Evolutionary conservation across 2,888 invertebrate genomes (phyloP), one percentile per base, ranked within the genome.

Genomic region (Tetragnatha montana): DNA sequence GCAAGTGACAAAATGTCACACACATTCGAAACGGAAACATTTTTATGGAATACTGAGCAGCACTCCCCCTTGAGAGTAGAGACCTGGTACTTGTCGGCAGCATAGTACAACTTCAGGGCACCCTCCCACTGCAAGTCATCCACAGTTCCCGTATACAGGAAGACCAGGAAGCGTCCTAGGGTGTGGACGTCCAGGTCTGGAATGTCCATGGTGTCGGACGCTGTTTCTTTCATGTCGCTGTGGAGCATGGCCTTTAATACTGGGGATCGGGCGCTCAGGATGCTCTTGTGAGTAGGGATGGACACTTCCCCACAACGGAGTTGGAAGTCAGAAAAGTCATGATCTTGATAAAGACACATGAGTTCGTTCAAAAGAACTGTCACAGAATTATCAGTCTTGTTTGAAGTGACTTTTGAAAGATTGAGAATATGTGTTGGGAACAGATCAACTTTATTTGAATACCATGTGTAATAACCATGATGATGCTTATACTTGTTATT

Each of bases 51-150:
- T 7, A 70, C 14, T 6, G 19, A n/a, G 7, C 19, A 70, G n/a
- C 83, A 83, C 60, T 83, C 68, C 6, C 60, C 14, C n/a, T 83
- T 83, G 35, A 83, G 68, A n/a, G 22, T 22, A 10, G 6, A 1
- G 2, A 83, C 21, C 10, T 19, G 60, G 50, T 83, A 83, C 47
- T 83, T 83, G 35, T 83, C 75, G 1, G 83, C 83, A 17, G 74
- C 83, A 19, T 8, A 17, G 35, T 75, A 75, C 19, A 83, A 35
- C 8, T 74, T n/a, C 6, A n/a, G 14, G 4, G 47, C 68, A 8
- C 17, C 19, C 19, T 74, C n/a, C 51, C 22, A 68, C 0, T 12
- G 6, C 8, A 60, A 8, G 47, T 74, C 73, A 49, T 68, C 70
- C 19, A 84, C 2, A 0, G 68, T 17, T 12, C 71, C 76, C 0